These are phyloP conservation scores for Drosophila pullipes DNA, from an alignment of 2,888 invertebrate species.

Conservation along the genomic window DNA sequence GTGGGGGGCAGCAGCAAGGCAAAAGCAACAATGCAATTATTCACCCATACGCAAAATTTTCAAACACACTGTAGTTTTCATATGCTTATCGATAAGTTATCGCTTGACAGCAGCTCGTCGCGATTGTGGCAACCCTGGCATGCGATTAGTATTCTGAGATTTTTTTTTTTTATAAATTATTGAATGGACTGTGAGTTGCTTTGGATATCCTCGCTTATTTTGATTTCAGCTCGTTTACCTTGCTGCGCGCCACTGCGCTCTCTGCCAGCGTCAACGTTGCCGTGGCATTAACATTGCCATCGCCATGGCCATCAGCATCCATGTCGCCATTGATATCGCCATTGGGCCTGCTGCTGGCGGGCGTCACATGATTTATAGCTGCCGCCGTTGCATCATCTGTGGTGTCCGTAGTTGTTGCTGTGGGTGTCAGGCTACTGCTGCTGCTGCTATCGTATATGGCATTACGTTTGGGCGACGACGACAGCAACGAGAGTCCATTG, in stretches of 20 bases:
- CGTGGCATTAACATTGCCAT: constrained; percentile 48
- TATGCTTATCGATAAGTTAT: constrained; percentile 31
- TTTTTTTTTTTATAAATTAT: not conserved
- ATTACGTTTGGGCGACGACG: constrained; percentile 69
- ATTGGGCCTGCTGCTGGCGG: constrained; percentile 14
- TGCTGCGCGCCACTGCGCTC: constrained; percentile 57
- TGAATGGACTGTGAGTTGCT: constrained; percentile 14
- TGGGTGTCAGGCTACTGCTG: constrained; percentile 16
- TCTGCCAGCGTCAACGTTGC: constrained; percentile 63
- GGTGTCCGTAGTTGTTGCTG: constrained; percentile 55
- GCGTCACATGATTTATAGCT: constrained; percentile 3
- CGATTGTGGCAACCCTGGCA: constrained; percentile 36
- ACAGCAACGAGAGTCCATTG: constrained; percentile 66
- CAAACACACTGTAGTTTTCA: constrained; percentile 10
- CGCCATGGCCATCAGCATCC: constrained; percentile 25
- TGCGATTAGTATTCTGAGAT: constrained; percentile 48
- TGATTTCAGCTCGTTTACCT: constrained; percentile 61
- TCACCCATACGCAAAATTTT: constrained; percentile 22
- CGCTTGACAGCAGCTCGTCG: constrained; percentile 16
- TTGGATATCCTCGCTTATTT: constrained; percentile 9
- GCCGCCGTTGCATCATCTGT: constrained; percentile 54
- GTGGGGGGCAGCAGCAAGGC: constrained; percentile 11
- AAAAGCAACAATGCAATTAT: constrained; percentile 28
- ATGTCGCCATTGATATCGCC: constrained; percentile 22
- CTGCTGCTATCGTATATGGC: constrained; percentile 64